Conservation (phyloP, 2,113 vertebrate species). For the Alligator sinensis region DNA sequence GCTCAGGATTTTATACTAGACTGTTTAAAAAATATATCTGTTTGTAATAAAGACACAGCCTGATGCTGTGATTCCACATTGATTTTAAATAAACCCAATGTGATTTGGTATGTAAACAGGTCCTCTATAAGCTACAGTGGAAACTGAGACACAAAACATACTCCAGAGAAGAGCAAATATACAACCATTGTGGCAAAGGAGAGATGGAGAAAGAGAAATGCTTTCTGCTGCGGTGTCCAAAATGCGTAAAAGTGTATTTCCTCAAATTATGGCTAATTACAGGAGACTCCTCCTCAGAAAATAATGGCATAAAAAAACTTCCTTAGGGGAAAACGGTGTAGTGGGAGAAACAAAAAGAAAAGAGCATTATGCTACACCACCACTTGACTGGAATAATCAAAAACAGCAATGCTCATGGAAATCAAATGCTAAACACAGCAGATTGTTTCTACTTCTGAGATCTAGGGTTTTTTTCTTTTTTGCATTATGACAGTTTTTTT, state of each 20-base stretch:
- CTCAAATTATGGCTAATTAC: neutral
- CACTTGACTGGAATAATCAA: neutral
- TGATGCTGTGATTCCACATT: neutral
- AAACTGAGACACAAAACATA: neutral
- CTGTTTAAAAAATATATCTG: neutral
- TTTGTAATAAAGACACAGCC: neutral
- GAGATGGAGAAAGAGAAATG: fast-evolving
- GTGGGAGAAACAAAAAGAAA: neutral
- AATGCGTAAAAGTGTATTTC: neutral
- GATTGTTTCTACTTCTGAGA: neutral
- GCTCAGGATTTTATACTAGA: neutral
- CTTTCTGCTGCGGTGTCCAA: neutral
- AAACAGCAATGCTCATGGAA: neutral
- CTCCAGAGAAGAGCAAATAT: neutral
- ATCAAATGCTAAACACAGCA: fast-evolving
- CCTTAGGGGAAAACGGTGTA: fast-evolving
- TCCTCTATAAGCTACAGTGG: neutral
- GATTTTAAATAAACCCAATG: neutral
- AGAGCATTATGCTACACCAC: neutral
- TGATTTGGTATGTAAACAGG: neutral
- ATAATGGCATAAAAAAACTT: neutral
- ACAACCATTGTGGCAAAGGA: fast-evolving
- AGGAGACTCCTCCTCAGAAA: neutral
- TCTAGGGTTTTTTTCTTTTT: neutral
- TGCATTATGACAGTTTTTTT: neutral